Base-by-base conservation (phyloP, 2,113 vertebrate genomes). In the Megaleporinus macrocephalus region DNA sequence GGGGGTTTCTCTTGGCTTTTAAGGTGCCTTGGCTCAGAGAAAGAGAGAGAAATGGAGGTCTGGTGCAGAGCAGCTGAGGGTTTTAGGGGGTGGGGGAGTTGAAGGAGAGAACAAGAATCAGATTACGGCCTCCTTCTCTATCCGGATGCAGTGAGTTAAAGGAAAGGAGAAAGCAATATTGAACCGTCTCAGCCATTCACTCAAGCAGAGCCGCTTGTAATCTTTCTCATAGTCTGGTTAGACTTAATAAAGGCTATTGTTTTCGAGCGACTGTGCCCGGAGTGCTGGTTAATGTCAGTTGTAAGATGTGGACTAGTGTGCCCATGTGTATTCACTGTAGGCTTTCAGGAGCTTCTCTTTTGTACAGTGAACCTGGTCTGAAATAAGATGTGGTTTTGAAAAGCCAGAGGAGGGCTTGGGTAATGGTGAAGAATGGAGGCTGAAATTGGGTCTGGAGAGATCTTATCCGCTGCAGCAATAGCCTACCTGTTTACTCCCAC, bases 401-500 rank as follows among this genome's bases (percentile, higher is more conserved):
- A 85, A 82, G 71, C 53, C 33, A 69, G 30, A 29, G n/a, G 30
- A 76, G 30, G 72, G 30, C 70, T 76, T 69, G 66, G 44, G 66
- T 83, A 71, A 44, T n/a, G 4, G 74, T 57, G 61, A 47, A 83
- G 62, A 83, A 83, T 86, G 73, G 41, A 76, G 76, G 68, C 78
- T 80, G 78, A 86, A 73, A 83, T 73, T 18, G 29, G 71, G 68
- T 75, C 85, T 73, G 20, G 68, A 49, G 33, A 74, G 85, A 86
- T 83, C 55, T 68, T 81, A 83, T 57, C 41, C 13, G 22, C 18
- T 29, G 5, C 80, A 55, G 77, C 79, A 83, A 83, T 83, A 83
- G 68, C 36, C 51, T 80, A 72, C 78, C 81, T 86, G 81, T 86
- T 78, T 78, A 78, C 71, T 73, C 83, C 78, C n/a, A n/a, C n/a